A percentile compares a stretch with the other conserved stretches of the same genome.
phyloP scores from a whole-genome alignment of 2,113 vertebrate genomes.

The Haemorhous mexicanus region DNA sequence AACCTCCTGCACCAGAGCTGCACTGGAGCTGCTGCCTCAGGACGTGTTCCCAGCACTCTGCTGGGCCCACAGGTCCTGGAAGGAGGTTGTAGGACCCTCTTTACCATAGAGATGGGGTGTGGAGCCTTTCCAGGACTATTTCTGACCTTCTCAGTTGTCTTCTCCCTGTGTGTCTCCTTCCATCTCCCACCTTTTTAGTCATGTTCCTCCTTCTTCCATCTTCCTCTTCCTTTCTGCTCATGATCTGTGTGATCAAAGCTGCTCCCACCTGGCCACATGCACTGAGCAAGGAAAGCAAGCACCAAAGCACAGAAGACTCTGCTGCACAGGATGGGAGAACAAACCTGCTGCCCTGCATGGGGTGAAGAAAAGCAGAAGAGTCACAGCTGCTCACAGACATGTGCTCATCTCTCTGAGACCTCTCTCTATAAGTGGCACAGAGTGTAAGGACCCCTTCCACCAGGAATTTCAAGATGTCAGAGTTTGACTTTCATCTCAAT shows the following conservation, averaged over 20 bases:
- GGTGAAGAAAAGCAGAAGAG: background rate
- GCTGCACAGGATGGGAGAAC: background rate
- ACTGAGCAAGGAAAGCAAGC: background rate
- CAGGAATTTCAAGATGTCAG: background rate
- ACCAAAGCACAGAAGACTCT: background rate
- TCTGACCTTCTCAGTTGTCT: background rate
- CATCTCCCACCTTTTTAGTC: background rate
- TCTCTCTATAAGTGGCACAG: background rate
- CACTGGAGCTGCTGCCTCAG: fast-evolving
- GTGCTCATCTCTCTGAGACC: background rate
- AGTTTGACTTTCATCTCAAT: background rate
- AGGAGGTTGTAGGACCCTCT: background rate
- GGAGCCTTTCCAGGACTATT: background rate
- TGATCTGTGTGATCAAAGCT: background rate
- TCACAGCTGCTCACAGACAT: background rate
- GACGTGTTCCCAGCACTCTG: background rate
- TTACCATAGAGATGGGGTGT: background rate
- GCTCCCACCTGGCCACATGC: background rate
- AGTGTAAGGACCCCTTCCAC: background rate
- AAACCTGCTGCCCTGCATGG: background rate
- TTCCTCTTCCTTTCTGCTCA: background rate
- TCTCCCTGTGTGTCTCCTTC: background rate
- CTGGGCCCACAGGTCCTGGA: background rate
- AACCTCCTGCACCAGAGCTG: background rate
- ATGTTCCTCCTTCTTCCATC: background rate